Evolutionary conservation across 2,797 vertebrate genomes (phyloP).

Genomic region (Arnoldichthys spilopterus): DNA sequence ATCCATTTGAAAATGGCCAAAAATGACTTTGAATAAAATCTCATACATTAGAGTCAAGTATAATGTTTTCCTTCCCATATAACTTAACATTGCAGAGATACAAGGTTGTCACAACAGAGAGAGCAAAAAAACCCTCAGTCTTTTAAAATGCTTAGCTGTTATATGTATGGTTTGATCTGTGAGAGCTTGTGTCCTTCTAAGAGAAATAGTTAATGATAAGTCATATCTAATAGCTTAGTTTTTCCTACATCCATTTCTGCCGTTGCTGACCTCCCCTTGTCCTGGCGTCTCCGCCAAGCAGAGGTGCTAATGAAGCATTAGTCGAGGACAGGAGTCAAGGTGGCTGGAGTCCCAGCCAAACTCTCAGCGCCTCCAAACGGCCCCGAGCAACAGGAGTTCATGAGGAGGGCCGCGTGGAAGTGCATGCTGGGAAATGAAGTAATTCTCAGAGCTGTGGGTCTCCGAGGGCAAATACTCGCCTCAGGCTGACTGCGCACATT

Average conservation of each 20-base stretch:
- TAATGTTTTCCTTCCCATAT: too few relatives aligned
- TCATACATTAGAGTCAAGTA: too few relatives aligned
- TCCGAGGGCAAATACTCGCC: slow-evolving; percentile 47
- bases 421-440: slow-evolving; percentile 58
- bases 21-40: too few relatives aligned
- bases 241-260: background rate
- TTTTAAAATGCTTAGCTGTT: background rate
- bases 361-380: slow-evolving; percentile 21
- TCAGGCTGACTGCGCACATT: slow-evolving; percentile 51
- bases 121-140: too few relatives aligned
- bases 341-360: slow-evolving; percentile 32
- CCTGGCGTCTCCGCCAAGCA: background rate
- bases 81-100: too few relatives aligned
- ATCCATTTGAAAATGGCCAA: too few relatives aligned
- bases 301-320: slow-evolving; percentile 17
- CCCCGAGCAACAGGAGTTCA: slow-evolving; percentile 44
- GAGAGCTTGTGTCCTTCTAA: background rate
- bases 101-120: too few relatives aligned
- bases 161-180: too few relatives aligned
- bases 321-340: slow-evolving; percentile 39
- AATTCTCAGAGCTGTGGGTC: slow-evolving; percentile 37
- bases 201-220: slow-evolving; percentile 34
- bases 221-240: background rate
- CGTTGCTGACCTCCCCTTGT: background rate
- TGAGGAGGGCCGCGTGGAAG: slow-evolving; percentile 15